Base-by-base conservation (phyloP, 2,113 vertebrate genomes). In the Tragelaphus buxtoni region DNA sequence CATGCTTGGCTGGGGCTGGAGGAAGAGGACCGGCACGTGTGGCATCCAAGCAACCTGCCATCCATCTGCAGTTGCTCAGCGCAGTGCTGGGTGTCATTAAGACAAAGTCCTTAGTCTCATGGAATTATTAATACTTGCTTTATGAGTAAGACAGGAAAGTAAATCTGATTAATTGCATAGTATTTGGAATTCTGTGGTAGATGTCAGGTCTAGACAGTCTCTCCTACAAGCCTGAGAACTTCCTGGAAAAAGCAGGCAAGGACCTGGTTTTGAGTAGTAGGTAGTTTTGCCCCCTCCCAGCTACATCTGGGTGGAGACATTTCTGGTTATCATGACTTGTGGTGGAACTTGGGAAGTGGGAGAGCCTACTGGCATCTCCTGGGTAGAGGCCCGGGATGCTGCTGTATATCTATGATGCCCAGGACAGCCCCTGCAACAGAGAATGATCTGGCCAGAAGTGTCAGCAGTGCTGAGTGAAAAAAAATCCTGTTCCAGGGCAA, bases 391-490 rank as follows among this genome's bases (percentile, higher is more conserved):
- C 42, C 12, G 1, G 45, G 72, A 20, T 26, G 49, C 51, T 16
- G 28, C 72, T n/a, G 0, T 17, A 7, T 4, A 3, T 87, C 74
- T 35, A 0, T 4, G 22, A 0, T 7, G 17, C 76, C 2, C 24
- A 24, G 72, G 30, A 88, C 39, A 6, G 10, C 13, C 7, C 22
- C 30, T 17, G 2, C 10, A 3, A 13, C 28, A 9, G 39, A 45
- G 61, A 35, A 9, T 32, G 35, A 1, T 9, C 45, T 58, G 58
- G 35, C 58, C 60, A 20, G 3, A 11, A 74, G 22, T 30, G 72
- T 72, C 87, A 32, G 5, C 7, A 5, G 24, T 35, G 24, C 60
- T 11, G 1, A 58, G 39, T 9, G 56, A 65, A 42, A 51, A 51
- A 28, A 56, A 45, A 4, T 35, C 4, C 24, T 55, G 35, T 17